A percentile compares a stretch with the other conserved stretches of the same genome.
Conservation (phyloP, 2,113 vertebrate genomes). For the Drymodes brunneopygia region DNA sequence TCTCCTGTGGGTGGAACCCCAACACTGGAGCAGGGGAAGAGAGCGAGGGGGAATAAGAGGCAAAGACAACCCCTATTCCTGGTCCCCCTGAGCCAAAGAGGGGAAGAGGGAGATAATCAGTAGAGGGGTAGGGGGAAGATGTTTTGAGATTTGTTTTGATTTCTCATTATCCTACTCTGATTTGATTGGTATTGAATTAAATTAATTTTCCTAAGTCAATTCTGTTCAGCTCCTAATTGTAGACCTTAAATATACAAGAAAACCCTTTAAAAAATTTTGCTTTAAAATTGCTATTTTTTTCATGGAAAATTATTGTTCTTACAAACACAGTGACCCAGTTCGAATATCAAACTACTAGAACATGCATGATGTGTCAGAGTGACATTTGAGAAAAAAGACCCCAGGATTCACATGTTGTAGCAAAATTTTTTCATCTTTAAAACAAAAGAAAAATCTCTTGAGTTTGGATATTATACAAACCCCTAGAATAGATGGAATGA, state of each 20-base stretch:
- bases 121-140: not conserved
- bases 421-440: not conserved
- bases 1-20: not conserved
- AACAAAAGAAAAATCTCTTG: not conserved
- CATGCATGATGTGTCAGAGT: not conserved
- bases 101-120: not conserved
- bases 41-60: not conserved
- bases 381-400: not conserved
- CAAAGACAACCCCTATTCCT: not conserved
- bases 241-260: not conserved
- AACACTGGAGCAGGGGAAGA: not conserved
- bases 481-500: not conserved
- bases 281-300: not conserved
- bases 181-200: not conserved
- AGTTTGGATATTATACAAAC: not conserved
- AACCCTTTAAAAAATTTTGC: rapidly evolving
- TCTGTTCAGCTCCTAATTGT: not conserved
- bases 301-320: not conserved
- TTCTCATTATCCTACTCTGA: not conserved
- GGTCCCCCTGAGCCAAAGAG: rapidly evolving
- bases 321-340: not conserved
- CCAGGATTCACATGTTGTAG: not conserved
- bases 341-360: not conserved
- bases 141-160: not conserved
- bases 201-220: not conserved